Evolutionary conservation across 2,888 invertebrate genomes (phyloP).

Genomic region (Lumbricus terrestris): DNA sequence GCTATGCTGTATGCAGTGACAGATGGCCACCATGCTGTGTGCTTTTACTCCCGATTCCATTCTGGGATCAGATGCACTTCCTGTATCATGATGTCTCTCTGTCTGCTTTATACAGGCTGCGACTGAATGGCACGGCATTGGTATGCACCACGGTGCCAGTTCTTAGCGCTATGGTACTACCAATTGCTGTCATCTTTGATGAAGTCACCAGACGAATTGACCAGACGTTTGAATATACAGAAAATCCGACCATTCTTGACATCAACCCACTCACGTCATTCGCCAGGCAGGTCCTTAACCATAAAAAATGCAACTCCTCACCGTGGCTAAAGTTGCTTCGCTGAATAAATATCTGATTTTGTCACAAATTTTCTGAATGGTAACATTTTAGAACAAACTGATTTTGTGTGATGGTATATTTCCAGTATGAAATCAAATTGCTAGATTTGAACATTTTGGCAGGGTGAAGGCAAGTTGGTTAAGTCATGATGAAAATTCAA

Average conservation of each 20-base stretch:
- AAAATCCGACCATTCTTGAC: conserved; percentile 89
- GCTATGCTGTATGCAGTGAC: neutral
- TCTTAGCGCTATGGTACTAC: conserved; percentile 65
- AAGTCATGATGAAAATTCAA: neutral
- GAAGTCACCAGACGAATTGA: conserved; percentile 54
- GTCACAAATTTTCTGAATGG: neutral
- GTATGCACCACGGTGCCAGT: conserved; percentile 29
- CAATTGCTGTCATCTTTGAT: conserved; percentile 65
- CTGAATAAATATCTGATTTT: neutral
- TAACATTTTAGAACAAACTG: neutral
- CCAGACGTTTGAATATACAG: conserved; percentile 68
- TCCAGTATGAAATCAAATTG: neutral
- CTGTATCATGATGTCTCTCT: neutral
- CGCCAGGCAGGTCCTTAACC: conserved; percentile 58
- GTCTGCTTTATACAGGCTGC: neutral
- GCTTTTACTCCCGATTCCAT: neutral
- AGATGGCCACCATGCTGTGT: neutral
- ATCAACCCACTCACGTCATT: conserved; percentile 90
- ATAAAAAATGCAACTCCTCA: neutral
- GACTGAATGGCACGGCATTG: conserved; percentile 17
- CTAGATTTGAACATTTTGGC: neutral
- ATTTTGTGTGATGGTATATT: neutral
- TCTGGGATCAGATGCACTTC: neutral
- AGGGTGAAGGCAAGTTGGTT: neutral
- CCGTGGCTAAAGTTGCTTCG: neutral